These are phyloP conservation scores for Panagrolaimus sp. DNA, from an alignment of 1,140 invertebrate species.

Conservation along the genomic window DNA sequence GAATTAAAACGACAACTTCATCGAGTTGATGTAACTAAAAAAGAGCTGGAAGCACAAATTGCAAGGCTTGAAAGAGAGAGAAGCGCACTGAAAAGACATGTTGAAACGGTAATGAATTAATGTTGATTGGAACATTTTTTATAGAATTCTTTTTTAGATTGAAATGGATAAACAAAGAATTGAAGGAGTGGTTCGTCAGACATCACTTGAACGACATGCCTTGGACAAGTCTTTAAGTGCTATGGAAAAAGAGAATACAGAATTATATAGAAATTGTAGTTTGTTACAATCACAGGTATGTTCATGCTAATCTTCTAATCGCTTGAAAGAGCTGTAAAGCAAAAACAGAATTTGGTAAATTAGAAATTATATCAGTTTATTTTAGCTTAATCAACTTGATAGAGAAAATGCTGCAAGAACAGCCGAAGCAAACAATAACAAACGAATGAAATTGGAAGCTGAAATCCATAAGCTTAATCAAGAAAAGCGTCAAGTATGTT, in stretches of 20 bases:
- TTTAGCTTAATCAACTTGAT: conserved; percentile 23
- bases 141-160: conserved; percentile 18
- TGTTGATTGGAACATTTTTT: neutral
- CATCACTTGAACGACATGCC: conserved; percentile 21
- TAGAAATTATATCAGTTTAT: too few species aligned
- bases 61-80: conserved; percentile 17
- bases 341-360: too few species aligned
- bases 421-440: conserved; percentile 19
- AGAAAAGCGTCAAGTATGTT: conserved; percentile 26
- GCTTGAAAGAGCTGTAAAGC: too few species aligned
- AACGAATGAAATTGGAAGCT: conserved; percentile 19
- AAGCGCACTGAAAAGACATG: conserved; percentile 16
- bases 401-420: conserved; percentile 13
- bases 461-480: conserved; percentile 17
- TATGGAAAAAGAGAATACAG: conserved; percentile 31
- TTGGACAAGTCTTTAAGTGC: conserved; percentile 27
- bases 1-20: conserved; percentile 23
- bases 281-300: conserved; percentile 22
- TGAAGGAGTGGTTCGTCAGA: conserved; percentile 21
- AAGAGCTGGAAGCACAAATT: conserved; percentile 21
- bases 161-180: conserved; percentile 25
- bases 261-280: conserved; percentile 25
- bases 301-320: too few species aligned
- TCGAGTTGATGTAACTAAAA: conserved; percentile 12
- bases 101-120: conserved; percentile 19